A percentile compares a stretch with the other conserved stretches of the same genome.
Evolutionary conservation across 1,140 invertebrate species (phyloP).

Genomic region (Atta cephalotes): DNA sequence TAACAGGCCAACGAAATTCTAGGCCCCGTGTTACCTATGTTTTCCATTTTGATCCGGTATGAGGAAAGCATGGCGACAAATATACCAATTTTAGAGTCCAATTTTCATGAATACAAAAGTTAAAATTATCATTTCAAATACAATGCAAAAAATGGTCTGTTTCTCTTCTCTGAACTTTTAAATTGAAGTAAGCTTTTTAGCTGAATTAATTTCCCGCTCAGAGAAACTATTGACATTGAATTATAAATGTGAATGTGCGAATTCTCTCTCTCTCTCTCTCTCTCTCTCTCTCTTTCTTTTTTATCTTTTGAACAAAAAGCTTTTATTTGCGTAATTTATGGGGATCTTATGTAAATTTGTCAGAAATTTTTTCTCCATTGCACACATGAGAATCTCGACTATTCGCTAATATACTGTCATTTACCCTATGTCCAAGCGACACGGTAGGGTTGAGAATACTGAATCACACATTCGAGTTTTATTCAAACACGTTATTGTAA

Average conservation of each 20-base stretch:
- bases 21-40: not conserved
- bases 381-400: slow-evolving; percentile 20
- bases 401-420: not conserved
- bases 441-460: slow-evolving; percentile 21
- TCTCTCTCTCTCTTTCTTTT: not conserved
- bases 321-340: slow-evolving; percentile 21
- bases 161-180: slow-evolving; percentile 12
- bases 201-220: slow-evolving; percentile 30
- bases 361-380: not conserved
- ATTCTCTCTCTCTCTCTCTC: not conserved
- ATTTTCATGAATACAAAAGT: slow-evolving; percentile 54
- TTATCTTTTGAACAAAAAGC: not conserved
- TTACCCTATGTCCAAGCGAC: not conserved
- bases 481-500: slow-evolving; percentile 39
- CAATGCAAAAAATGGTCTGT: slow-evolving; percentile 13
- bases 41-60: not conserved
- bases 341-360: slow-evolving; percentile 21
- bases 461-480: slow-evolving; percentile 55
- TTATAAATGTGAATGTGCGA: slow-evolving; percentile 41
- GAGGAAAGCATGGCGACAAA: slow-evolving; percentile 23
- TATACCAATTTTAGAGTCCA: slow-evolving; percentile 29
- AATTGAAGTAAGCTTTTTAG: slow-evolving; percentile 23
- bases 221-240: slow-evolving; percentile 38
- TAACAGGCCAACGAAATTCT: not conserved
- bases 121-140: slow-evolving; percentile 50